A percentile compares a stretch with the other conserved stretches of the same genome.
Conservation (phyloP, 2,888 invertebrate species). For the Liposcelis brunnea region DNA sequence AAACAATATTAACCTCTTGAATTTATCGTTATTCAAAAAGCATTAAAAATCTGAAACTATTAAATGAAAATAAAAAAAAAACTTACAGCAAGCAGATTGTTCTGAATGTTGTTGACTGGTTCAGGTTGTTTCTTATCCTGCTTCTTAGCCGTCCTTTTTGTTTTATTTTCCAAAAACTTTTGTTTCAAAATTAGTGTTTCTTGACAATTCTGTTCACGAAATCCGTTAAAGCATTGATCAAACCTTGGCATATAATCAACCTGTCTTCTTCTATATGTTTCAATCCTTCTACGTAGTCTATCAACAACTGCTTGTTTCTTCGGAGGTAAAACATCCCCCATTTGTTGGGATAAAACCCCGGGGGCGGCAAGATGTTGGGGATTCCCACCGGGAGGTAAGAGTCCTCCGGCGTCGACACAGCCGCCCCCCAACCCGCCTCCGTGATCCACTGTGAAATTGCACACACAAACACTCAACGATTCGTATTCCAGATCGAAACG, state of each 20-base stretch:
- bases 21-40: no score
- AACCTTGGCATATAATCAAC: constrained; percentile 73
- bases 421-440: constrained; percentile 67
- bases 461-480: not conserved
- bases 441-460: constrained; percentile 28
- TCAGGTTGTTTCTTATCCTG: constrained; percentile 51
- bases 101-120: constrained; percentile 13
- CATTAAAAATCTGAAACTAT: no score
- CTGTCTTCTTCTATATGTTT: constrained; percentile 70
- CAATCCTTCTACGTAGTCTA: constrained; percentile 64
- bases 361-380: constrained; percentile 28
- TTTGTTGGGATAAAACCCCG: constrained; percentile 18
- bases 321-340: constrained; percentile 52
- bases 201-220: constrained; percentile 79
- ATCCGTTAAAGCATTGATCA: constrained; percentile 70
- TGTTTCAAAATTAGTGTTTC: constrained; percentile 78
- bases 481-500: no score
- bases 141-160: constrained; percentile 69
- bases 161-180: constrained; percentile 77
- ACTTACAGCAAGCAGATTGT: not conserved
- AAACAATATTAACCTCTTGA: no score
- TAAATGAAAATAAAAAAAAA: not conserved
- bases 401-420: constrained; percentile 38
- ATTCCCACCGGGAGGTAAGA: constrained; percentile 19
- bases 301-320: constrained; percentile 77